Base-by-base conservation (phyloP, 1,140 invertebrate species). In the Drosophila sp. region DNA sequence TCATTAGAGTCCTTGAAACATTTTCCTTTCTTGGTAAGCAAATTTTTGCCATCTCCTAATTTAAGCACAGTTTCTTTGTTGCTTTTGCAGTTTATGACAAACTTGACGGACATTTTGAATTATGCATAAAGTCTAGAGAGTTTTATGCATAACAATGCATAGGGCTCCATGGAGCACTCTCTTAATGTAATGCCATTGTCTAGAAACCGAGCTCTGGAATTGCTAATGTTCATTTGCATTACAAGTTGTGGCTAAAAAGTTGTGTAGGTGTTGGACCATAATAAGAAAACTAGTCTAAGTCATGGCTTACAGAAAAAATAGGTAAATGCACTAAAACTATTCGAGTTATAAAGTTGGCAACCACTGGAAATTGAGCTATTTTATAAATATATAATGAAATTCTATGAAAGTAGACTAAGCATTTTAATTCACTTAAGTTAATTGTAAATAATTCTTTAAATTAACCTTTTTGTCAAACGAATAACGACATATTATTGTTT, bases 71-170 rank as follows among this genome's bases (percentile, higher is more conserved):
- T 34, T 72, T 51, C 51, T 61, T 65, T 75, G 58, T 53, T 66
- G 67, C 54, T 64, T 18, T 59, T 84, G 61, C 77, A 77, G 56
- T 84, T 84, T 84, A 77, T 86, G 81, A 86, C 81, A 86, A 86
- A 78, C 78, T 81, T 82, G 78, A 86, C 79, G 78, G 75, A 87
- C 82, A 78, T 69, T 86, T 61, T 87, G 82, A 86, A 82, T 86
- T 81, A 86, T 86, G 82, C 82, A 87, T 81, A 53, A 48, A 58
- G 65, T 61, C 78, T 51, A 36, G 43, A 72, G 54, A 58, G 45
- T 72, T 71, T 66, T 63, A 62, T 84, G 81, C 70, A 86, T 84
- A 86, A 86, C 81, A 84, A 84, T 86, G 41, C 61, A 59, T 59
- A 34, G 45, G 34, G 16, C 14, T 38, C 58, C 40, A 1, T 16